Percentiles rank a stretch among this genome's conserved stretches.
Evolutionary conservation across 2,113 vertebrate genomes (phyloP).

Genomic region (Eudyptes chrysolophus): DNA sequence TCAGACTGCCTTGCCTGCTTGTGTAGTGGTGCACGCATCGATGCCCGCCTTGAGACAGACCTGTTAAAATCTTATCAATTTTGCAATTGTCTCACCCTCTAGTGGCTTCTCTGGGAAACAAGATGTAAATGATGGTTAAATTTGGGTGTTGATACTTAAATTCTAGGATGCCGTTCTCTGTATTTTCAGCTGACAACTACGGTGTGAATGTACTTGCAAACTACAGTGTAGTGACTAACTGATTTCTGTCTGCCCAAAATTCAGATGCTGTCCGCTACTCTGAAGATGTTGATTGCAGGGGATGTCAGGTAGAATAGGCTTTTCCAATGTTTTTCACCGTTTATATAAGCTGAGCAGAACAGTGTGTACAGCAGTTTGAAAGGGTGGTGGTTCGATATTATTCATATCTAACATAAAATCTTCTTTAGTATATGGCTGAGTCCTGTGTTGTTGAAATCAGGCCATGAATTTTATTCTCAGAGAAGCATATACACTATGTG

Average conservation of each 20-base stretch:
- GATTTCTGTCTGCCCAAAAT: neutral
- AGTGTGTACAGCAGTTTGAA: neutral
- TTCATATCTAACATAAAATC: neutral
- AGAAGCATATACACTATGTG: neutral
- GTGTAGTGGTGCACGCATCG: fast-evolving
- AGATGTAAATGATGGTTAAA: neutral
- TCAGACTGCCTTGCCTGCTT: neutral
- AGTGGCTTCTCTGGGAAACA: slow-evolving; percentile 42
- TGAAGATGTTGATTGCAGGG: neutral
- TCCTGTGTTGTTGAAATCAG: neutral
- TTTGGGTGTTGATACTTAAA: neutral
- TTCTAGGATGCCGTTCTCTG: neutral
- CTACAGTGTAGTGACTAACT: neutral
- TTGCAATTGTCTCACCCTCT: slow-evolving; percentile 58
- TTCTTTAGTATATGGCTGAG: neutral
- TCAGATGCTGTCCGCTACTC: neutral
- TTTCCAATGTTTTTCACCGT: neutral
- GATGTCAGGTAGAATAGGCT: neutral
- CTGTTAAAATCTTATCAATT: neutral
- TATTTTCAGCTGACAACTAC: neutral
- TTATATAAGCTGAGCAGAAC: neutral
- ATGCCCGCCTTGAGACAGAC: fast-evolving
- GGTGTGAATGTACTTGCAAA: neutral
- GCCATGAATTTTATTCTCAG: neutral
- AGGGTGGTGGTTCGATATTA: neutral